Conservation (phyloP, 1,140 invertebrate species). For the Diorhabda sublineata region DNA sequence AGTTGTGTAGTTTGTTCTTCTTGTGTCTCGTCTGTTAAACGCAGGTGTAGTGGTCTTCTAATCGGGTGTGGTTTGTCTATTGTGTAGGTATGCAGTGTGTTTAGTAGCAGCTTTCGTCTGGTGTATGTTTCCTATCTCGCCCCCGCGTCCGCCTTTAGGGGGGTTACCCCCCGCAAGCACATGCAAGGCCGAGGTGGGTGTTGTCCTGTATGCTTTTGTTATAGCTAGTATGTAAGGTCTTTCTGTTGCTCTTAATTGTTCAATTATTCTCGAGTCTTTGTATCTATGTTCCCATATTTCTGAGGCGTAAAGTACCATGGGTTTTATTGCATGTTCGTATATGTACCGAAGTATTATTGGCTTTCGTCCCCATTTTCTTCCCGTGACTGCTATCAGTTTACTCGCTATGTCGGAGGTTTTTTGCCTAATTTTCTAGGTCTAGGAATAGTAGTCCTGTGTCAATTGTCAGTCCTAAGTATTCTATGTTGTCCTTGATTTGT, state of each 20-base stretch:
- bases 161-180: constrained; percentile 25
- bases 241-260: constrained; percentile 24
- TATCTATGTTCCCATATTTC: no score
- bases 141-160: constrained; percentile 20
- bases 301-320: background rate
- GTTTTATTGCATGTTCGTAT: no score
- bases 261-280: constrained; percentile 13
- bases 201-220: background rate
- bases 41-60: background rate
- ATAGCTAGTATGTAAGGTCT: constrained; percentile 22
- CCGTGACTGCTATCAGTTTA: background rate
- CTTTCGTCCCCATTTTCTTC: background rate
- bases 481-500: background rate
- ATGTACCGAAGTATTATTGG: constrained; percentile 1
- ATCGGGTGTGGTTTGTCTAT: constrained; percentile 3
- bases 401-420: background rate
- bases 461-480: constrained; percentile 27
- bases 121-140: background rate
- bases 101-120: no score
- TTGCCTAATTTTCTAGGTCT: constrained; percentile 18
- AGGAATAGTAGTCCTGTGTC: constrained; percentile 20
- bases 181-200: constrained; percentile 19
- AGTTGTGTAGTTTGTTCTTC: background rate
- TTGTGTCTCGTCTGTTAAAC: background rate
- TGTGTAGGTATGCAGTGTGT: no score